Conservation (phyloP, 2,113 vertebrate genomes). For the Hydropotes inermis region DNA sequence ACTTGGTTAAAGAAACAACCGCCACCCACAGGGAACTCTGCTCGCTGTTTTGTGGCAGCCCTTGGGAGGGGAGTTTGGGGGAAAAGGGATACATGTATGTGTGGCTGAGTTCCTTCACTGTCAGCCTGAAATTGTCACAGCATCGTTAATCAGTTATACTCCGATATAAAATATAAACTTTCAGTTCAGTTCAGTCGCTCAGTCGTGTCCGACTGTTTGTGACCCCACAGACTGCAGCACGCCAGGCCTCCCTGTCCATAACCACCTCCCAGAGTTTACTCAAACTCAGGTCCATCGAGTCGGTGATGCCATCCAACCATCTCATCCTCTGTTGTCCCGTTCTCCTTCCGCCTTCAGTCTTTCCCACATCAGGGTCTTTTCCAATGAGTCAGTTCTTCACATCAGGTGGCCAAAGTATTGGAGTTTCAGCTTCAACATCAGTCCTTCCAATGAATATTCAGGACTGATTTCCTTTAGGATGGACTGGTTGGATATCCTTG, state of each 20-base stretch:
- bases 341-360: not conserved
- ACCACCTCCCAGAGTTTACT: not conserved
- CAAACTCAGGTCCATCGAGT: not conserved
- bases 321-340: not conserved
- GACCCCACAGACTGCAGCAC: not conserved
- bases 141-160: not conserved
- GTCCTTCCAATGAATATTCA: not conserved
- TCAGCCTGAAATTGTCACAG: not conserved
- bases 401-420: not conserved
- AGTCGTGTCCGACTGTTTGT: not conserved
- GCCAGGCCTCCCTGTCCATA: not conserved
- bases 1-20: not conserved
- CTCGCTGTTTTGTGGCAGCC: not conserved
- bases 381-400: not conserved
- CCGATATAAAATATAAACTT: not conserved
- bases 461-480: not conserved
- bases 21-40: not conserved
- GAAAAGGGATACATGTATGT: not conserved
- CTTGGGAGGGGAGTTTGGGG: not conserved
- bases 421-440: not conserved
- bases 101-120: not conserved
- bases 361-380: not conserved
- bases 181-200: not conserved
- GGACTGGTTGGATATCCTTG: not conserved
- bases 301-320: not conserved